Conservation (phyloP, 2,797 vertebrate genomes). For the Fringilla coelebs region DNA sequence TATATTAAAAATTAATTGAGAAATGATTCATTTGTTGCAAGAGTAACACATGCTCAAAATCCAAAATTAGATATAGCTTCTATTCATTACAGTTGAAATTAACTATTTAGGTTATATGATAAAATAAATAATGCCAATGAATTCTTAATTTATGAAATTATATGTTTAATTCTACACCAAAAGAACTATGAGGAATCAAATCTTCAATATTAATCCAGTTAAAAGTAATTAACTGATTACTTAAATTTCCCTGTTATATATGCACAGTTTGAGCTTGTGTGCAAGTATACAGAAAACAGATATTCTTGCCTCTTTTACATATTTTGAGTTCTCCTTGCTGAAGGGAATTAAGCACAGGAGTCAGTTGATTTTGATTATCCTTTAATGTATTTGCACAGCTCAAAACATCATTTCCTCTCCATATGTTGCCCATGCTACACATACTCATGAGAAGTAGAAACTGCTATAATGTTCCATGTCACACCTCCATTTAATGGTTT, state of each 20-base stretch:
- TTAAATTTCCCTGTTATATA: background rate
- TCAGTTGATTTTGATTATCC: background rate
- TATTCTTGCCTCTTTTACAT: background rate
- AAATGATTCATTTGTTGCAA: background rate
- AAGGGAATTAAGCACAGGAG: background rate
- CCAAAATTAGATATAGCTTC: background rate
- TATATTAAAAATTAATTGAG: background rate
- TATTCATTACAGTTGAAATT: background rate
- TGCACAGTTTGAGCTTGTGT: background rate
- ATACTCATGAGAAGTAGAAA: background rate
- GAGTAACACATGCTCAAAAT: background rate
- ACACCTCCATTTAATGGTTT: background rate
- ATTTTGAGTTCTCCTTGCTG: background rate
- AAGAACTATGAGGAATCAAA: background rate
- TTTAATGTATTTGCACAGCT: background rate
- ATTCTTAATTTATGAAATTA: background rate
- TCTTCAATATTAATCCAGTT: background rate
- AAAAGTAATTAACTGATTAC: background rate
- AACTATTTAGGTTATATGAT: background rate
- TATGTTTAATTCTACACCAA: background rate
- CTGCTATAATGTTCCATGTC: background rate
- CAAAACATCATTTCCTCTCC: background rate
- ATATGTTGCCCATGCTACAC: accelerated
- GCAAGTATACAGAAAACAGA: background rate
- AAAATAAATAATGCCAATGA: background rate